A percentile compares a stretch with the other conserved stretches of the same genome.
Conservation (phyloP, 1,140 invertebrate genomes). For the Eubasilissa regina region DNA sequence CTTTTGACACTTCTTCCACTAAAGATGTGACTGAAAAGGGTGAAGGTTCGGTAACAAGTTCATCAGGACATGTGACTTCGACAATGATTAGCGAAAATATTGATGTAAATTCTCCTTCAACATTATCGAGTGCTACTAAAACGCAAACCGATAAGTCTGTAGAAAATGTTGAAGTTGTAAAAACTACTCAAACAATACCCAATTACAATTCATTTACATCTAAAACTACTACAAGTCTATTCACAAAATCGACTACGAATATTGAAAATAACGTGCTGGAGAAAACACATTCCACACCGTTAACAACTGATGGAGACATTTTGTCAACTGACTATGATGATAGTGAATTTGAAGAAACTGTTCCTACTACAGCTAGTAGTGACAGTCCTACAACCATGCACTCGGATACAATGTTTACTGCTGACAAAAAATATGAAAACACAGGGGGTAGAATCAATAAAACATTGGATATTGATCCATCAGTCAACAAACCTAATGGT, state of each 20-base stretch:
- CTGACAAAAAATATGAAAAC: no score
- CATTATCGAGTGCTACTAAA: background rate
- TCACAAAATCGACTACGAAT: background rate
- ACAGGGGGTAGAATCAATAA: no score
- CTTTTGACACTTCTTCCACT: background rate
- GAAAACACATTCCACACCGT: background rate
- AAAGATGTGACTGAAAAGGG: slow-evolving; percentile 7
- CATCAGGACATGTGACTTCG: background rate
- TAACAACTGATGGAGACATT: background rate
- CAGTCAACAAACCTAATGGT: slow-evolving; percentile 3
- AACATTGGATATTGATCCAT: no score
- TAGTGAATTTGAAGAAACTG: slow-evolving; percentile 5
- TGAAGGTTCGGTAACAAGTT: slow-evolving; percentile 2
- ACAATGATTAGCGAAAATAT: background rate
- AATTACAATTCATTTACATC: background rate
- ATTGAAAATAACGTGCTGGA: background rate
- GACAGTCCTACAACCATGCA: background rate
- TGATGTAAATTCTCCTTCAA: background rate
- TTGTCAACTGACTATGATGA: background rate
- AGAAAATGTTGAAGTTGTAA: no score
- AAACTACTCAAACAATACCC: background rate
- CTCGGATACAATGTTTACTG: no score
- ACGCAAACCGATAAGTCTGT: no score
- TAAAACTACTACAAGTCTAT: background rate
- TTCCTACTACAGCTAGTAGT: slow-evolving; percentile 9